phyloP scores from a whole-genome alignment of 2,797 vertebrate species.

The Discoglossus pictus region DNA sequence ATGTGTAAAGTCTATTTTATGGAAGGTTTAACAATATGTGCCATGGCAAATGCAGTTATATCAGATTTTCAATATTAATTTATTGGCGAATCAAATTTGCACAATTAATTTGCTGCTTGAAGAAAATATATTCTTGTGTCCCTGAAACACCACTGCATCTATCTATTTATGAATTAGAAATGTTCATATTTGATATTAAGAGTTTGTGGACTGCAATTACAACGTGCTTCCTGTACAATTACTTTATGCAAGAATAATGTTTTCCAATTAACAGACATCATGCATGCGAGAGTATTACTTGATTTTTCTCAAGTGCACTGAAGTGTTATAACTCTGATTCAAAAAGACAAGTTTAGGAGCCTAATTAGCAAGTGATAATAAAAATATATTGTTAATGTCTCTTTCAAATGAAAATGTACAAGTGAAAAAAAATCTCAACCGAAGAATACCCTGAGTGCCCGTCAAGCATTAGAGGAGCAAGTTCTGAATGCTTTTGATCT shows the following conservation, averaged over 20 bases:
- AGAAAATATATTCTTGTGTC: too few relatives aligned
- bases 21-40: too few relatives aligned
- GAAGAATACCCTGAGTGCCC: too few relatives aligned
- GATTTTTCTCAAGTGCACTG: slow-evolving; percentile 75
- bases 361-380: slow-evolving; percentile 64
- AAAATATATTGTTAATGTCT: slow-evolving; percentile 57
- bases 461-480: too few relatives aligned
- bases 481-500: too few relatives aligned
- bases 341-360: slow-evolving; percentile 54
- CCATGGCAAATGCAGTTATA: too few relatives aligned
- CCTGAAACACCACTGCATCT: too few relatives aligned
- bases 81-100: too few relatives aligned
- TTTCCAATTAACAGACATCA: slow-evolving; percentile 78
- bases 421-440: too few relatives aligned
- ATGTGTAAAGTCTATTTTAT: too few relatives aligned
- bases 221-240: slow-evolving; percentile 73
- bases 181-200: slow-evolving; percentile 53
- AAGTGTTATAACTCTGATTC: slow-evolving; percentile 62
- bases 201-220: slow-evolving; percentile 64
- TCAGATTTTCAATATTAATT: too few relatives aligned
- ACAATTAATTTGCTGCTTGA: too few relatives aligned
- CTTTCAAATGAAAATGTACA: neutral
- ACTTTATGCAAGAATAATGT: slow-evolving; percentile 72
- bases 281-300: slow-evolving; percentile 73
- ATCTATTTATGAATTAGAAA: slow-evolving; percentile 8